Percentiles rank a stretch among this genome's conserved stretches.
These are phyloP conservation scores for Copsychus sechellarum DNA, from an alignment of 2,113 vertebrate genomes.

Conservation along the genomic window DNA sequence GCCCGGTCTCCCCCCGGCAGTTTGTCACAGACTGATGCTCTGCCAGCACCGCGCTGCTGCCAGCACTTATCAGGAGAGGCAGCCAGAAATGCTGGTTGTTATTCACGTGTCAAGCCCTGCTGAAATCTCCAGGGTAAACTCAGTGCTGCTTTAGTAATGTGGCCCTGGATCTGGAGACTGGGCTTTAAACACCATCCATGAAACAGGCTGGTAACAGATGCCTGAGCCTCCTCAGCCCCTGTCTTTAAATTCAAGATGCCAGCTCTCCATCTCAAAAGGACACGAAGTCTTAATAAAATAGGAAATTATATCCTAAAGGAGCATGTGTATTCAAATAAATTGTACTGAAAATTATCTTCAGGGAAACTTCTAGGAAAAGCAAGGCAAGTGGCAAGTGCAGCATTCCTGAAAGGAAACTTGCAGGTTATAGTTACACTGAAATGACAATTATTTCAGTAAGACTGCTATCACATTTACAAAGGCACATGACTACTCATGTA, in stretches of 20 bases:
- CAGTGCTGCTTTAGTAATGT: neutral
- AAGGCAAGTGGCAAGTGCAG: neutral
- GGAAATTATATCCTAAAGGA: neutral
- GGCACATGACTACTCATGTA: neutral
- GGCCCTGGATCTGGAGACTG: neutral
- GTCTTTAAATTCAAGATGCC: neutral
- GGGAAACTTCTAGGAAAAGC: neutral
- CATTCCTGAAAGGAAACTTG: neutral
- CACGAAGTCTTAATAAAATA: neutral
- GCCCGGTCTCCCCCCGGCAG: accelerated
- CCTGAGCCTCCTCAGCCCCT: neutral
- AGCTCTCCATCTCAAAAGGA: neutral
- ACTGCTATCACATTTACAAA: neutral
- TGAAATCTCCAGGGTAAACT: neutral
- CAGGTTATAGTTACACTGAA: neutral
- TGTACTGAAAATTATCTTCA: neutral
- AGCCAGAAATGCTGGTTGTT: neutral
- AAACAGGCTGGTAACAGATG: accelerated
- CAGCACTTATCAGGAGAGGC: neutral
- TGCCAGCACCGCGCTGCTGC: neutral
- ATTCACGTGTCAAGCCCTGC: neutral
- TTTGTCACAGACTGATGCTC: neutral
- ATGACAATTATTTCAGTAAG: neutral
- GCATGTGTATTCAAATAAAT: neutral
- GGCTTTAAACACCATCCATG: neutral